phyloP scores from a whole-genome alignment of 37 sponge, comb jelly and placozoan species.

The Spongilla lacustris region DNA sequence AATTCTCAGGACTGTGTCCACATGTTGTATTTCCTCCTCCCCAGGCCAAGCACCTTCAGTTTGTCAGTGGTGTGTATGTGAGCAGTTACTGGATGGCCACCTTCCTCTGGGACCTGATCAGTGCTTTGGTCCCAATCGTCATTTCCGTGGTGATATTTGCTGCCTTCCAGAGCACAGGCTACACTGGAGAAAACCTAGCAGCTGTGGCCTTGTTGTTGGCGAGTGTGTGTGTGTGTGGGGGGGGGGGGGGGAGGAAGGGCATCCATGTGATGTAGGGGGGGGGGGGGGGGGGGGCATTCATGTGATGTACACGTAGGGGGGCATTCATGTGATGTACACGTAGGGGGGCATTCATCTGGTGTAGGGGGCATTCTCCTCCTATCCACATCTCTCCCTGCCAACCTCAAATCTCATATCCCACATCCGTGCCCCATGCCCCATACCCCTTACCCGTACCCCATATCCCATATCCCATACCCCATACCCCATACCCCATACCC shows the following conservation, averaged over 20 bases:
- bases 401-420: background rate
- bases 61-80: constrained; percentile 75
- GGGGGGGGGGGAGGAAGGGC: no score
- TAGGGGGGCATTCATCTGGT: no score
- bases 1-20: no score
- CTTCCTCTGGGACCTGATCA: constrained; percentile 77
- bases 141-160: constrained; percentile 69
- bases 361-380: no score
- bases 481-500: no score
- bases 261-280: no score
- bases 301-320: no score
- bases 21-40: background rate
- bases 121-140: constrained; percentile 54
- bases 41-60: constrained; percentile 85
- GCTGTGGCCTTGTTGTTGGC: constrained; percentile 74
- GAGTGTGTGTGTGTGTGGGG: no score
- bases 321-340: no score
- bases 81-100: constrained; percentile 74
- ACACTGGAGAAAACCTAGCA: constrained; percentile 35
- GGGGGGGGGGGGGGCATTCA: background rate
- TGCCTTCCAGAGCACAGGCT: constrained; percentile 67
- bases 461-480: no score
- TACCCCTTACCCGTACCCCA: no score
- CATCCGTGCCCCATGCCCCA: no score
- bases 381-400: background rate